Evolutionary conservation across 2,113 vertebrate species (phyloP).

Genomic region (Sylvicapra grimmia): DNA sequence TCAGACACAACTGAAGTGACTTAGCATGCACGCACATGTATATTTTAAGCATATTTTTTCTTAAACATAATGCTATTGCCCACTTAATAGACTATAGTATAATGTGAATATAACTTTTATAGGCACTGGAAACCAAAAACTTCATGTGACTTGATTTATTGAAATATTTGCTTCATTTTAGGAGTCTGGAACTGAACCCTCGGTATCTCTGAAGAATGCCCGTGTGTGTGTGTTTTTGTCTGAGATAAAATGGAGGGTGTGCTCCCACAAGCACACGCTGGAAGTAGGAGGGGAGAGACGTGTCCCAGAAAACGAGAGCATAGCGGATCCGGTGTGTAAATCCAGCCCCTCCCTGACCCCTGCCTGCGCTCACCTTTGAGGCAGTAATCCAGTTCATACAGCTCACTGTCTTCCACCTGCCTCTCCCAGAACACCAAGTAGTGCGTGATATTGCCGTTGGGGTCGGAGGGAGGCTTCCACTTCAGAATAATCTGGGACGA

Average conservation of each 20-base stretch:
- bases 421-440: conserved; percentile 92
- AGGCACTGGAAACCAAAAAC: not conserved
- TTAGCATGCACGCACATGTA: not conserved
- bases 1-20: not conserved
- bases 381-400: conserved; percentile 94
- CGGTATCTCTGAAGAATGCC: not conserved
- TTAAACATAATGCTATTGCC: not conserved
- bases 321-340: fast-evolving
- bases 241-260: fast-evolving
- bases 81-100: not conserved
- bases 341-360: not conserved
- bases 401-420: conserved; percentile 90
- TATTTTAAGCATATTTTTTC: not conserved
- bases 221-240: not conserved
- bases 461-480: conserved; percentile 94
- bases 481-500: conserved; percentile 95
- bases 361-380: conserved; percentile 84
- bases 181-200: not conserved
- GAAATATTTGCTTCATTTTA: not conserved
- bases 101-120: not conserved
- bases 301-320: fast-evolving
- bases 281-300: too few species aligned
- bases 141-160: not conserved
- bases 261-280: too few species aligned
- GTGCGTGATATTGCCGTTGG: conserved; percentile 97